These are phyloP conservation scores for Stenodema calcarata DNA, from an alignment of 2,888 invertebrate species.

Conservation along the genomic window DNA sequence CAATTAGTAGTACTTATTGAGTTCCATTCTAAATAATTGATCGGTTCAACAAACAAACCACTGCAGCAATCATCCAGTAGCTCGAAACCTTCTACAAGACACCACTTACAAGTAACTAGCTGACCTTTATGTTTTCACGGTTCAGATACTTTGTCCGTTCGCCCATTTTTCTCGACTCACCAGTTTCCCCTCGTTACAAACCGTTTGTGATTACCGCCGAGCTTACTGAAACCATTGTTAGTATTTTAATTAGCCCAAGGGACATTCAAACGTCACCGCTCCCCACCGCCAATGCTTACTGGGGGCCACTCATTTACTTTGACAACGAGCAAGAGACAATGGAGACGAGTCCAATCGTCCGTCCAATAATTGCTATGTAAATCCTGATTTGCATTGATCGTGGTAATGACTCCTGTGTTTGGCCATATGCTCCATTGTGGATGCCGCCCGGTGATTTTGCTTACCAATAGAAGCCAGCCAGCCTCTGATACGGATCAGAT, in stretches of 20 bases:
- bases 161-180: slow-evolving; percentile 5
- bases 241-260: slow-evolving; percentile 44
- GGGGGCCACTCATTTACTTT: slow-evolving; percentile 45
- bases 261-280: slow-evolving; percentile 46
- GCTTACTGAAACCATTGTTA: slow-evolving; percentile 26
- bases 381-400: slow-evolving; percentile 43
- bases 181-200: background rate
- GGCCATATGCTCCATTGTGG: slow-evolving; percentile 43
- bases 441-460: slow-evolving; percentile 25
- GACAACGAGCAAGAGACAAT: slow-evolving; percentile 42
- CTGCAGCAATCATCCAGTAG: background rate
- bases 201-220: slow-evolving; percentile 32
- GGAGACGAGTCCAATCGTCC: slow-evolving; percentile 37
- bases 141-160: slow-evolving; percentile 4
- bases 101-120: background rate
- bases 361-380: slow-evolving; percentile 49
- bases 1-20: background rate
- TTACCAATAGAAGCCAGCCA: background rate
- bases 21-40: background rate
- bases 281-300: background rate
- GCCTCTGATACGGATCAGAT: slow-evolving; percentile 3
- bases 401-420: slow-evolving; percentile 36
- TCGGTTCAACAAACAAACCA: background rate
- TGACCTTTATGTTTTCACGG: slow-evolving; percentile 34
- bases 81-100: background rate